A percentile compares a stretch with the other conserved stretches of the same genome.
These are phyloP conservation scores for Mormoops blainvillei DNA, from an alignment of 2,113 vertebrate species.

Conservation along the genomic window DNA sequence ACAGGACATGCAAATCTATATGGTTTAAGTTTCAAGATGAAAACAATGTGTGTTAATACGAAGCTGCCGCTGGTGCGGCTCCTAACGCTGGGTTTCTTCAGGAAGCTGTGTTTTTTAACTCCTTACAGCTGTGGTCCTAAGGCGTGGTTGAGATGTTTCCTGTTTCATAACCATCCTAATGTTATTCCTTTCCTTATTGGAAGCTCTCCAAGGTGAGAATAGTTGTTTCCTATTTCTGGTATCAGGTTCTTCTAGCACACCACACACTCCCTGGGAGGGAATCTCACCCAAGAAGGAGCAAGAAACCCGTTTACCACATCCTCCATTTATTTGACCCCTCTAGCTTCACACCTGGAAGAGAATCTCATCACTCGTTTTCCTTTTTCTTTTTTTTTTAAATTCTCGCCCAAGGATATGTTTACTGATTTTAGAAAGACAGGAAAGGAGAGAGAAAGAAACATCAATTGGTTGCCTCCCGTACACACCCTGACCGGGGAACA, in stretches of 20 bases:
- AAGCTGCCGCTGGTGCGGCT: background rate
- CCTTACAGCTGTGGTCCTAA: background rate
- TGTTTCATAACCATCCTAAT: background rate
- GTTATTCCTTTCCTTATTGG: background rate
- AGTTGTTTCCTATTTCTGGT: constrained; percentile 3
- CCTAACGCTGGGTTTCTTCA: background rate
- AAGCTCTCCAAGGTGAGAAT: background rate
- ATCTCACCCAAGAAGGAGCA: background rate
- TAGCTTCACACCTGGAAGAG: background rate
- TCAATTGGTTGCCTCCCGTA: too few relatives aligned
- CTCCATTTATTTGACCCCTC: background rate
- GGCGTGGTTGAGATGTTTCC: background rate
- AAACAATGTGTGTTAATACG: background rate
- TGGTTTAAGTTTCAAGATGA: background rate
- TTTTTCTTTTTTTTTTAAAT: too few relatives aligned
- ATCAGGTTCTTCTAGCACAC: background rate
- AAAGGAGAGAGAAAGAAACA: too few relatives aligned
- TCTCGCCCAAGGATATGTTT: too few relatives aligned
- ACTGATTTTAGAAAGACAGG: too few relatives aligned
- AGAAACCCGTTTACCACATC: background rate
- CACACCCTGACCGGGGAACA: too few relatives aligned
- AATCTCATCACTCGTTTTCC: background rate
- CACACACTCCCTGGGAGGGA: background rate
- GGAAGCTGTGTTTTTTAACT: background rate
- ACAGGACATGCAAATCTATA: background rate